phyloP scores from a whole-genome alignment of 2,797 vertebrate genomes.

The Cuculus canorus region DNA sequence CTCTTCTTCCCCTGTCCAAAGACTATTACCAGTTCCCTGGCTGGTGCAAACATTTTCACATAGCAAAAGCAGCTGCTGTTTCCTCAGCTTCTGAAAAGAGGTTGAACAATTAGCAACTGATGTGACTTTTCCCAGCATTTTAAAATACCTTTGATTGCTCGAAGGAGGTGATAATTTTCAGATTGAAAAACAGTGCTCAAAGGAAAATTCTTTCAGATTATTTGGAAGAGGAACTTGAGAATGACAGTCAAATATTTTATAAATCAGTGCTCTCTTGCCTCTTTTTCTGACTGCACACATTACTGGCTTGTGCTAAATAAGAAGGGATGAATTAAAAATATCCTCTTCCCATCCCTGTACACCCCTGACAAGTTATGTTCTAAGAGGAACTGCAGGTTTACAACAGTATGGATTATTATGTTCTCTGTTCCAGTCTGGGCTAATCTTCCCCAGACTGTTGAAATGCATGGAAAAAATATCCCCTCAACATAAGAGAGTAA shows the following conservation, averaged over 20 bases:
- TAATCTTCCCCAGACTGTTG: background rate
- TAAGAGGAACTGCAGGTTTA: background rate
- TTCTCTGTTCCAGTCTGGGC: background rate
- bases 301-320: background rate
- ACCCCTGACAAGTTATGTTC: background rate
- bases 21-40: accelerated
- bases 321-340: background rate
- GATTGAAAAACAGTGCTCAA: background rate
- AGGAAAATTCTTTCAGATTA: background rate
- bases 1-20: background rate
- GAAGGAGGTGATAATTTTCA: background rate
- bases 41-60: background rate
- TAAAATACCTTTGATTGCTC: background rate
- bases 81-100: background rate
- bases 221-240: background rate
- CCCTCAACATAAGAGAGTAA: background rate
- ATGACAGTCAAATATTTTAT: background rate
- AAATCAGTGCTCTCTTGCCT: accelerated
- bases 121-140: background rate
- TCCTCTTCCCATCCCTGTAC: background rate
- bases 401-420: background rate
- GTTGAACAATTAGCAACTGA: background rate
- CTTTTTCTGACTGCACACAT: accelerated
- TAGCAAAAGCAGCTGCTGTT: background rate
- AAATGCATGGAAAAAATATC: background rate